Evolutionary conservation across 1,140 invertebrate species (phyloP).

Genomic region (Microplitis demolitor): DNA sequence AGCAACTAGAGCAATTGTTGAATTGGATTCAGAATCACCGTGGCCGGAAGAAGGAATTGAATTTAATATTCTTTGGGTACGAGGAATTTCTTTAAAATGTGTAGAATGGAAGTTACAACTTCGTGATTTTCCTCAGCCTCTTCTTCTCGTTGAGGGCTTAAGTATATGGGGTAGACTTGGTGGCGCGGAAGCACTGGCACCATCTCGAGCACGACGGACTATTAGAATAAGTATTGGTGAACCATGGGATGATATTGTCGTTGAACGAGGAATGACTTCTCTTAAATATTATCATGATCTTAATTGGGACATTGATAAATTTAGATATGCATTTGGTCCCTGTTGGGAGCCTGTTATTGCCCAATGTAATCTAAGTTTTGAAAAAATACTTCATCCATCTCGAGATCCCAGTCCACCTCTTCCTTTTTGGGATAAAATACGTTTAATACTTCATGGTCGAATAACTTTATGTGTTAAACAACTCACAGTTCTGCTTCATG

Average conservation of each 20-base stretch:
- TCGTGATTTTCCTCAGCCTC: slow-evolving; percentile 94
- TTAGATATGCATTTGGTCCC: slow-evolving; percentile 92
- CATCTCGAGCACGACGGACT: slow-evolving; percentile 74
- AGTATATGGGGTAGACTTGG: slow-evolving; percentile 87
- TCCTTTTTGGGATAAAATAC: slow-evolving; percentile 97
- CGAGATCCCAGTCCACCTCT: slow-evolving; percentile 91
- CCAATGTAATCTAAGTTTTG: slow-evolving; percentile 91
- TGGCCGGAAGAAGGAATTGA: slow-evolving; percentile 91
- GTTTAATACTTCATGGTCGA: slow-evolving; percentile 90
- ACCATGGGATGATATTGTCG: slow-evolving; percentile 74
- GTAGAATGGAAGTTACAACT: slow-evolving; percentile 85
- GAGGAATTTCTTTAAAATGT: slow-evolving; percentile 80
- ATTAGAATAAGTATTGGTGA: slow-evolving; percentile 74
- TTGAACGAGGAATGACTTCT: slow-evolving; percentile 88
- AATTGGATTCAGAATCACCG: slow-evolving; percentile 83
- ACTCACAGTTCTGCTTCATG: slow-evolving; percentile 88
- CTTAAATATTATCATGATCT: slow-evolving; percentile 98
- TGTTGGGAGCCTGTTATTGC: slow-evolving; percentile 99
- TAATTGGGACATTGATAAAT: slow-evolving; percentile 89
- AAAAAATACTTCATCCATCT: slow-evolving; percentile 84
- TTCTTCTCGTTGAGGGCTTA: slow-evolving; percentile 81
- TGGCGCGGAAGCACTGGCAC: slow-evolving; percentile 87
- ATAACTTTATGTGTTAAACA: slow-evolving; percentile 85
- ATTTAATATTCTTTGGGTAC: slow-evolving; percentile 92
- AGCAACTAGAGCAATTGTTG: slow-evolving; percentile 73